A percentile compares a stretch with the other conserved stretches of the same genome.
Evolutionary conservation across 1,140 invertebrate genomes (phyloP).

Genomic region (Lycorma delicatula): DNA sequence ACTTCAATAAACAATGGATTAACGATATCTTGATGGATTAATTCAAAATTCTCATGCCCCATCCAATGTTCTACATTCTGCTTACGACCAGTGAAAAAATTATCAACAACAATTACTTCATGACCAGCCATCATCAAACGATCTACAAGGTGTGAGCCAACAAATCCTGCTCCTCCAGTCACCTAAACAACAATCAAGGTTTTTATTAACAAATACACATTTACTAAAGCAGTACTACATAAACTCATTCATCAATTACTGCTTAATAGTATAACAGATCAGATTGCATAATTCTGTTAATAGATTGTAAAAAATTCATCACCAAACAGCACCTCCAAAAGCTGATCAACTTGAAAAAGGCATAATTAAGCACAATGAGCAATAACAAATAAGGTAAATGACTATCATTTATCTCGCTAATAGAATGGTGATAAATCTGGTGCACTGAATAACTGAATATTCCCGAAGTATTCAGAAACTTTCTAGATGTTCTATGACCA

Average conservation of each 20-base stretch:
- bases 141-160: conserved; percentile 96
- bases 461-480: too few relatives aligned
- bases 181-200: conserved; percentile 60
- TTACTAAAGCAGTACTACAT: too few relatives aligned
- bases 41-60: conserved; percentile 97
- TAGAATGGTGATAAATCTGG: too few relatives aligned
- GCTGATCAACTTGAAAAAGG: too few relatives aligned
- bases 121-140: conserved; percentile 91
- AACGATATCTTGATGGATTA: conserved; percentile 98
- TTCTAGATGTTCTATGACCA: too few relatives aligned
- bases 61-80: conserved; percentile 98
- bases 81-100: conserved; percentile 96
- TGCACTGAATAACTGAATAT: too few relatives aligned
- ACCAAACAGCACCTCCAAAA: too few relatives aligned
- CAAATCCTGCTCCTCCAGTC: conserved; percentile 97
- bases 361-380: too few relatives aligned
- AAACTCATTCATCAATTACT: too few relatives aligned
- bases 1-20: conserved; percentile 97
- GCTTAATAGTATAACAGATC: background rate
- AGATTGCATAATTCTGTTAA: conserved; percentile 2
- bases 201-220: too few relatives aligned
- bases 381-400: too few relatives aligned
- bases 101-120: conserved; percentile 96
- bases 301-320: conserved; percentile 2
- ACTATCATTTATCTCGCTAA: too few relatives aligned